Evolutionary conservation across 2,888 invertebrate genomes (phyloP), one percentile per base, ranked within the genome.

Genomic region (Cerastoderma edule): DNA sequence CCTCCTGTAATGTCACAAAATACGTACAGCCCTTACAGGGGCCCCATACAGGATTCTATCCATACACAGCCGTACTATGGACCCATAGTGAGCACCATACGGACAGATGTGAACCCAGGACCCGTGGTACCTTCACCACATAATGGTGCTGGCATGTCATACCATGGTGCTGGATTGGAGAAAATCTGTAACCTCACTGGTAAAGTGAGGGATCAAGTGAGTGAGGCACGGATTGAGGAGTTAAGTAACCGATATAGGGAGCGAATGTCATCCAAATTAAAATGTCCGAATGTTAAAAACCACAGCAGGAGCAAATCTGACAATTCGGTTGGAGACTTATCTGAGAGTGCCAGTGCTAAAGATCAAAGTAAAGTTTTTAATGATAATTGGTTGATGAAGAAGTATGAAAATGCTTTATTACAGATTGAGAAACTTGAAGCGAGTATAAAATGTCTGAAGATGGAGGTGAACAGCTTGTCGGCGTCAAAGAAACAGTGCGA

Each of bases 391-490:
- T 83, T 82, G 46, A 69, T 83, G 50, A 84, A 79, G 67, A 80
- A 81, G 73, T 84, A 83, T 81, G 84, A 86, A 80, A 83, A 79
- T 86, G 81, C 84, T 80, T 53, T 86, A 73, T 83, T 84, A 30
- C 87, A 90, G 89, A 89, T 90, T 75, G 90, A 90, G 72, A 87
- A 87, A 67, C 75, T 87, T 63, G 90, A 90, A 67, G 74, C 78
- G 6, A 76, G 76, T 27, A 81, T 88, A 28, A 88, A 89, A 72
- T 87, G 87, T 72, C 67, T 89, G 70, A 89, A 86, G 68, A 70
- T 87, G 67, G 89, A 89, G 48, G 80, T 89, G 56, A 88, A 86
- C 73, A 85, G 87, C 60, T 74, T 88, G 60, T 83, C 89, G 60
- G 73, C 86, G 13, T 68, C 82, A 63, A 86, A 87, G 70, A 83